phyloP scores from a whole-genome alignment of 2,797 vertebrate species.

The Sardinella longiceps region DNA sequence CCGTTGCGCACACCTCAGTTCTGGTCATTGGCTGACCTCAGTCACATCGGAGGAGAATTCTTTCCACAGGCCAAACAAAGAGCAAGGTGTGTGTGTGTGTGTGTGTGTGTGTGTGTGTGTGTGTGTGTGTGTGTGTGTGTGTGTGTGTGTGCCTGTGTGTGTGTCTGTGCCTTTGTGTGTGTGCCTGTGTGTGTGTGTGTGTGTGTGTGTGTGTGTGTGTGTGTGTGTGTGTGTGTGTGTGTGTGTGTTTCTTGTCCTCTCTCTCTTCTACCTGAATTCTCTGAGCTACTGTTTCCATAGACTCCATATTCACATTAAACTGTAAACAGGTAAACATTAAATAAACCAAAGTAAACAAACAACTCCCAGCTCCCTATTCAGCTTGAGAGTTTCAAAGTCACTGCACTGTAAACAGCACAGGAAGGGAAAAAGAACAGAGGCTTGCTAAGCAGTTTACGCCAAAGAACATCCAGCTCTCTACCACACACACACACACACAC shows the following conservation, averaged over 20 bases:
- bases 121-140: conserved; percentile 9
- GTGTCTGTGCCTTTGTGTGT: too few relatives aligned
- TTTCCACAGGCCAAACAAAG: not conserved
- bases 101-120: conserved; percentile 10
- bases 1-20: not conserved
- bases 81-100: not conserved
- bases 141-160: not conserved
- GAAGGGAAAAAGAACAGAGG: not conserved
- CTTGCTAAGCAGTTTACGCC: not conserved
- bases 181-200: too few relatives aligned
- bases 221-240: not conserved
- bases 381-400: not conserved
- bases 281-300: not conserved
- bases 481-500: not conserved
- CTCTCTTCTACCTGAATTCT: not conserved
- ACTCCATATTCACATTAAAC: not conserved
- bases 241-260: not conserved
- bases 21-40: not conserved
- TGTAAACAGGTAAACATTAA: not conserved
- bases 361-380: not conserved
- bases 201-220: conserved; percentile 15
- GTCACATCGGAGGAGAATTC: not conserved
- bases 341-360: not conserved
- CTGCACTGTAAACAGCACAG: not conserved
- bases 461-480: not conserved